These are phyloP conservation scores for Apodemus agrarius DNA, from an alignment of 2,797 vertebrate species.

Conservation along the genomic window DNA sequence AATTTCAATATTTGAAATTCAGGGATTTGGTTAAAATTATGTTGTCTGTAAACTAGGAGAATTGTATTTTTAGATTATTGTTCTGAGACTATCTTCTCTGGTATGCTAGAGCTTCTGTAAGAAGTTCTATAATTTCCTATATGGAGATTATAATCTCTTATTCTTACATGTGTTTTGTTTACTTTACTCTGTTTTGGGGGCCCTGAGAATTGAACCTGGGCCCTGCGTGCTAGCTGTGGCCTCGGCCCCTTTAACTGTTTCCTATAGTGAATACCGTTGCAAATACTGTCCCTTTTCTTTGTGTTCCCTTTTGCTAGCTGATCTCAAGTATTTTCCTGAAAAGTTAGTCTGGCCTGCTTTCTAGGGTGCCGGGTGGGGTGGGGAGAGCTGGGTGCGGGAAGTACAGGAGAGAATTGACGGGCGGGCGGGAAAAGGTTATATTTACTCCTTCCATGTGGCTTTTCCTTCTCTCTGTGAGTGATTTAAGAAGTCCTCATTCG, in stretches of 20 bases:
- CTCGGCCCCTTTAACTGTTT: conserved; percentile 13
- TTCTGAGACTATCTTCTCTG: neutral
- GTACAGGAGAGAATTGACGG: neutral
- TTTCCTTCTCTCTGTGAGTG: conserved; percentile 27
- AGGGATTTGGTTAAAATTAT: conserved; percentile 44
- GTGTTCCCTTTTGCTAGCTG: neutral
- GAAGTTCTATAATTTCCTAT: conserved; percentile 23
- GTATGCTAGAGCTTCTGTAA: conserved; percentile 24
- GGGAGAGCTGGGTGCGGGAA: neutral
- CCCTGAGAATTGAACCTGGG: neutral
- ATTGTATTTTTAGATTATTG: conserved; percentile 11
- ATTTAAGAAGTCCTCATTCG: conserved; percentile 39
- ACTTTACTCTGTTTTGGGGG: neutral
- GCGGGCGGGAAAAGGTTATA: neutral
- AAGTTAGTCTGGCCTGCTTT: neutral
- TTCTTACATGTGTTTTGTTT: conserved; percentile 48
- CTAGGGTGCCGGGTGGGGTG: neutral
- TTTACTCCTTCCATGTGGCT: neutral
- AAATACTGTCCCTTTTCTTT: neutral
- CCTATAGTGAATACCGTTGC: conserved; percentile 14
- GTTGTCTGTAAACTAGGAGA: conserved; percentile 28
- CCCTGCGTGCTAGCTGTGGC: neutral
- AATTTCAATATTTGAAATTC: conserved; percentile 46
- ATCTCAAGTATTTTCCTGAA: conserved; percentile 40
- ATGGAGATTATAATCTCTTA: neutral